Conservation (phyloP, 2,888 invertebrate genomes). For the Hemaris fuciformis region DNA sequence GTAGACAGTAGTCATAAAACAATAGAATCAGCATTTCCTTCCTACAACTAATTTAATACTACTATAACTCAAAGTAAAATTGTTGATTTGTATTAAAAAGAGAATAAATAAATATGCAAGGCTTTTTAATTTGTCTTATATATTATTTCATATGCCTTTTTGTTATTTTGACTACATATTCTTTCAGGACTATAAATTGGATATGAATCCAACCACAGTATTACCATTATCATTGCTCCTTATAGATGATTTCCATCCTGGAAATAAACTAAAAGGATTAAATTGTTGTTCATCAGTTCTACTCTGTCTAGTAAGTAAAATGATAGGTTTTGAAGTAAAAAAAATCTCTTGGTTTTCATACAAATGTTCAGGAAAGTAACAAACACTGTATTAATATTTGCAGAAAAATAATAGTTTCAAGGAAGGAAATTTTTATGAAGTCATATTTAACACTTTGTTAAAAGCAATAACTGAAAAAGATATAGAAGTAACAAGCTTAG, state of each 20-base stretch:
- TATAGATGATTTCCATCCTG: slow-evolving; percentile 56
- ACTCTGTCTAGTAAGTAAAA: slow-evolving; percentile 56
- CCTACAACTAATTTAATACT: no score
- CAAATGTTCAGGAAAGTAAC: neutral
- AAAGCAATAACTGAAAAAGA: slow-evolving; percentile 53
- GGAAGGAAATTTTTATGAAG: slow-evolving; percentile 68
- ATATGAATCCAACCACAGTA: slow-evolving; percentile 45
- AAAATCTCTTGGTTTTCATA: no score
- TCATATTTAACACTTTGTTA: slow-evolving; percentile 54
- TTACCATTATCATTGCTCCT: slow-evolving; percentile 58
- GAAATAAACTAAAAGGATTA: slow-evolving; percentile 62
- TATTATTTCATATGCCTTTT: no score
- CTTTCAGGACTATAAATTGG: slow-evolving; percentile 55
- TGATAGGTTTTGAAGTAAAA: no score
- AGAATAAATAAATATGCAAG: no score
- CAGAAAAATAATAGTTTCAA: neutral
- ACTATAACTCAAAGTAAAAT: no score
- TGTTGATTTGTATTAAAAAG: no score
- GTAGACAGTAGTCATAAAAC: no score
- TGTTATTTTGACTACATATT: no score
- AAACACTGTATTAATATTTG: neutral
- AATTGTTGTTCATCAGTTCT: slow-evolving; percentile 50
- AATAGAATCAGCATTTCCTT: no score
- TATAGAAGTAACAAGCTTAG: slow-evolving; percentile 48
- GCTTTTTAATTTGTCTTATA: no score